A percentile compares a stretch with the other conserved stretches of the same genome.
These are phyloP conservation scores for Caenorhabditis drosophilae DNA, from an alignment of 2,888 invertebrate genomes.

Conservation along the genomic window DNA sequence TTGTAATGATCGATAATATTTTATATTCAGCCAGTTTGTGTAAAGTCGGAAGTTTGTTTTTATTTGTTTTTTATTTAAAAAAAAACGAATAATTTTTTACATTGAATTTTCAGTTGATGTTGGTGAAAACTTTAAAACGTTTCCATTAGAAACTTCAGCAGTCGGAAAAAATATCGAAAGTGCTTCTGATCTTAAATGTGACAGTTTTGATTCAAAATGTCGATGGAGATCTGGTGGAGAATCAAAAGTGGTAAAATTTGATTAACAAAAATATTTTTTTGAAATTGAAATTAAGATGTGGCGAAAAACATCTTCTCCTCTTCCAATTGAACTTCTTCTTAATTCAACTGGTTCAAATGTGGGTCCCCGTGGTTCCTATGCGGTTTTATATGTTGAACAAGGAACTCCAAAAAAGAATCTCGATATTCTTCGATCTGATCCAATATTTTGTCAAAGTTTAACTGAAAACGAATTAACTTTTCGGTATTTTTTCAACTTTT, in stretches of 20 bases:
- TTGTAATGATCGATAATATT: slow-evolving; percentile 68
- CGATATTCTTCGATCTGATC: slow-evolving; percentile 62
- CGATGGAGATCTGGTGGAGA: slow-evolving; percentile 65
- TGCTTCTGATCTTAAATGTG: slow-evolving; percentile 54
- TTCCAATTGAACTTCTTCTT: slow-evolving; percentile 52
- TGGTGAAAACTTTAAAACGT: slow-evolving; percentile 57
- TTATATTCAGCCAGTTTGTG: slow-evolving; percentile 64
- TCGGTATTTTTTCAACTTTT: slow-evolving; percentile 32
- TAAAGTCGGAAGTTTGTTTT: slow-evolving; percentile 60
- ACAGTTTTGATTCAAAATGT: slow-evolving; percentile 59
- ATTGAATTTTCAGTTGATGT: slow-evolving; percentile 59
- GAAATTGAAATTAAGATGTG: slow-evolving; percentile 49
- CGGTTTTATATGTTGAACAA: slow-evolving; percentile 65
- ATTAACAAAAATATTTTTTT: neutral
- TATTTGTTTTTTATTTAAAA: neutral
- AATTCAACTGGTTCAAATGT: slow-evolving; percentile 64
- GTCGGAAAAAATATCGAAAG: slow-evolving; percentile 53
- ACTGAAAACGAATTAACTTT: slow-evolving; percentile 59
- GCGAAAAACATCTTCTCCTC: slow-evolving; percentile 47
- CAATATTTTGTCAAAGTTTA: slow-evolving; percentile 61
- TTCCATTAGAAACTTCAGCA: slow-evolving; percentile 56
- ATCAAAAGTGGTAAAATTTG: slow-evolving; percentile 31
- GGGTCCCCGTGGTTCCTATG: slow-evolving; percentile 56
- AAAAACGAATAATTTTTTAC: neutral
- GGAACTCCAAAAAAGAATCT: slow-evolving; percentile 36